Evolutionary conservation across 2,113 vertebrate genomes (phyloP).

Genomic region (Chlamydotis undulata): DNA sequence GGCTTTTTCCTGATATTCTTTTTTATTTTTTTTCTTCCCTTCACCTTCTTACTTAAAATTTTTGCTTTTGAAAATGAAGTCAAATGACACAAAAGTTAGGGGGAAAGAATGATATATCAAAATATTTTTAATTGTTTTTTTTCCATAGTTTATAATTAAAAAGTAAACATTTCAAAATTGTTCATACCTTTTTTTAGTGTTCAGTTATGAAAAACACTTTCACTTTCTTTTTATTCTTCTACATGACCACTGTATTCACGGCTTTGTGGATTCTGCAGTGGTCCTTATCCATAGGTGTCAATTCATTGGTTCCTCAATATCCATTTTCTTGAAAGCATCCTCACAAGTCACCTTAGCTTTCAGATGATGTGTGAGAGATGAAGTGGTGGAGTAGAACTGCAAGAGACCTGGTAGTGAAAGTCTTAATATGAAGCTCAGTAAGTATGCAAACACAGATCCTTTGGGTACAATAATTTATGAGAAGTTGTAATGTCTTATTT

Average conservation of each 20-base stretch:
- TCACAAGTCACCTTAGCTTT: not conserved
- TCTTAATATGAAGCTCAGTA: not conserved
- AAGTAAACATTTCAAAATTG: rapidly evolving
- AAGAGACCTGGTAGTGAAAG: not conserved
- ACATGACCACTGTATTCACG: not conserved
- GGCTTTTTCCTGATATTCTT: rapidly evolving
- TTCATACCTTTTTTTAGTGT: not conserved
- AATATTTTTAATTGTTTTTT: not conserved
- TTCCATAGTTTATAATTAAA: not conserved
- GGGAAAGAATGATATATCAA: not conserved
- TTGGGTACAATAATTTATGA: not conserved
- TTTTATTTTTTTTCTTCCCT: not conserved
- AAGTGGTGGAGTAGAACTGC: not conserved
- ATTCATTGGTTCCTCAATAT: not conserved
- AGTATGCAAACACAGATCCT: not conserved
- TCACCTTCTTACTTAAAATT: not conserved
- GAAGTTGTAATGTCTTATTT: not conserved
- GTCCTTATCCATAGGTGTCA: not conserved
- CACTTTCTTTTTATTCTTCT: not conserved
- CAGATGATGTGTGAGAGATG: not conserved
- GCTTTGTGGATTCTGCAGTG: not conserved
- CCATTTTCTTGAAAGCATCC: not conserved
- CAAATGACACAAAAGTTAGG: not conserved
- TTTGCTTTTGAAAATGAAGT: not conserved
- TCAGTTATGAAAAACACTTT: not conserved